Evolutionary conservation across 2,113 vertebrate species (phyloP).

Genomic region (Zosterops hypoxanthus): DNA sequence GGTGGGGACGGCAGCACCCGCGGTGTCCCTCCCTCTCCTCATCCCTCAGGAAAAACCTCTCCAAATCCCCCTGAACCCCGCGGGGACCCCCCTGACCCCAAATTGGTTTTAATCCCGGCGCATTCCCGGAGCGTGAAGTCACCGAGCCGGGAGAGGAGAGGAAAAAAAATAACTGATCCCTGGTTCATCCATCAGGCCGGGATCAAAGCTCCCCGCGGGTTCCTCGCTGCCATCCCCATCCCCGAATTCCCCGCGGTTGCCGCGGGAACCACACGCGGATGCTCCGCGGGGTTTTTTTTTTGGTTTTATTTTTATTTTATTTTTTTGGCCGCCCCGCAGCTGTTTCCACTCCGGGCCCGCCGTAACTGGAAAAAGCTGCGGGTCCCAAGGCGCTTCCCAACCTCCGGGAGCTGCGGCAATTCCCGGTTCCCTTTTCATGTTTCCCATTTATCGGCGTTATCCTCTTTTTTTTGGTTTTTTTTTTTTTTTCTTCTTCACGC

Average conservation of each 20-base stretch:
- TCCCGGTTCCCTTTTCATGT: conserved; percentile 39
- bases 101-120: background rate
- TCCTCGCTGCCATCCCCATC: conserved; percentile 59
- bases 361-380: conserved; percentile 65
- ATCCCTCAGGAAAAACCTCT: accelerated
- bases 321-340: conserved; percentile 36
- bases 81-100: background rate
- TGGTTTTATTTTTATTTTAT: too few species aligned
- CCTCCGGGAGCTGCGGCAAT: background rate
- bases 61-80: background rate
- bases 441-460: background rate
- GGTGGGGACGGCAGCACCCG: accelerated
- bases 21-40: background rate
- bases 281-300: background rate
- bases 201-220: conserved; percentile 79
- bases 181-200: conserved; percentile 78
- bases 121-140: conserved; percentile 81
- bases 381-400: conserved; percentile 18
- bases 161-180: conserved; percentile 63
- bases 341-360: conserved; percentile 57
- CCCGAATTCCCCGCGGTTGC: conserved; percentile 73
- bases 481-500: background rate
- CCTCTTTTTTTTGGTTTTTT: background rate
- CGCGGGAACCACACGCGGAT: conserved; percentile 66
- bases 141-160: conserved; percentile 54